Base-by-base conservation (phyloP, 1,140 invertebrate species). In the Venustaconcha ellipsiformis region DNA sequence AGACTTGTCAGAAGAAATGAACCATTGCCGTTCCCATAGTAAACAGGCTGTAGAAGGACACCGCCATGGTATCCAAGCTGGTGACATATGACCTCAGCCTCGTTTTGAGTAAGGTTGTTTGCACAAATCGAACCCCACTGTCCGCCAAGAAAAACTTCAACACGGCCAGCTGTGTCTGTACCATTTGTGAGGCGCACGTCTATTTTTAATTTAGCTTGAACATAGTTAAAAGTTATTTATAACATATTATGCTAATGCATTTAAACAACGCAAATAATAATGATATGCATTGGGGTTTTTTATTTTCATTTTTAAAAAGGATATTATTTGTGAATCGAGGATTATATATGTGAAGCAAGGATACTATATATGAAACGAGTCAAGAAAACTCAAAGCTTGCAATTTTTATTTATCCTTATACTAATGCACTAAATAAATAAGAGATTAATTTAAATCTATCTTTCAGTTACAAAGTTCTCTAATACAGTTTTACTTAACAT, bases 71-170 rank as follows among this genome's bases (percentile, higher is more conserved):
- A 78, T n/a, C 67, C 67, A 14, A 78, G 60, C 20, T 78, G 57
- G 30, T 56, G 58, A 58, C 77, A 78, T 14, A 74, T 59, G 30
- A 70, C 77, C 20, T 11, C 23, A n/a, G 72, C 77, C 37, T 78
- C 77, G 8, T 30, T 57, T 23, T 57, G 59, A 20, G 71, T 74
- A 20, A 73, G 26, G 68, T 74, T 62, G n/a, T 26, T 60, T 20
- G 63, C 72, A 66, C 67, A 95, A 13, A 78, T 14, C 1, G 77
- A 67, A 17, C 77, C 77, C 77, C 77, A 78, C n/a, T 58, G 14
- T 17, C 72, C 68, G 14, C 63, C 60, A 1, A 78, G 37, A 23
- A 62, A 66, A 63, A 78, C 60, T 62, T 78, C 77, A 1, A 78
- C 67, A 18, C 77, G 77, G 18, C 77, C 77, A 17, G 57, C 57